Conservation (phyloP, 2,113 vertebrate genomes). For the Salvelinus alpinus region DNA sequence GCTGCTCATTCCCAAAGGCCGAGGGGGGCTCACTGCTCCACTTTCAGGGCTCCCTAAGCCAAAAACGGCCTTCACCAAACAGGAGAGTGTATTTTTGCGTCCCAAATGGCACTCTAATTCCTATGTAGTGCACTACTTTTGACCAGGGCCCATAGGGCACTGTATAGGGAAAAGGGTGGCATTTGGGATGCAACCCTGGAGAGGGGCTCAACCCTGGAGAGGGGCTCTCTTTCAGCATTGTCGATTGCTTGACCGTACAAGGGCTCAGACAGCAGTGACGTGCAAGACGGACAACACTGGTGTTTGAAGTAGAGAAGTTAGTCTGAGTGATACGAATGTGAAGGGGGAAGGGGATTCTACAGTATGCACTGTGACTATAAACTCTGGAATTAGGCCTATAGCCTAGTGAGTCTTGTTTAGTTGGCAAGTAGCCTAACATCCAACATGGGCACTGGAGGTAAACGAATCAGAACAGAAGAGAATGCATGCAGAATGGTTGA, state of each 20-base stretch:
- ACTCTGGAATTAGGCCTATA: too few species aligned
- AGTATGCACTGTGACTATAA: slow-evolving; percentile 13
- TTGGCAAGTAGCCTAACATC: too few species aligned
- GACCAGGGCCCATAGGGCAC: too few species aligned
- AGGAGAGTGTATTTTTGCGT: neutral
- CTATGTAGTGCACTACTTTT: too few species aligned
- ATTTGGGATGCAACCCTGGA: too few species aligned
- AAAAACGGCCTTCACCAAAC: neutral
- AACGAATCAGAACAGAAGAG: too few species aligned
- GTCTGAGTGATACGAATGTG: slow-evolving; percentile 1
- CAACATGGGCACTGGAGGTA: too few species aligned
- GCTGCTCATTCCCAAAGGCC: neutral
- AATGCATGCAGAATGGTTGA: too few species aligned
- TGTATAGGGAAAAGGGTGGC: too few species aligned
- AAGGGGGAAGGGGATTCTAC: neutral
- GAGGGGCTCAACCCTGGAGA: too few species aligned
- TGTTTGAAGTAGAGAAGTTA: slow-evolving; percentile 9
- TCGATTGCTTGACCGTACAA: slow-evolving; percentile 47
- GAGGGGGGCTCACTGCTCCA: neutral
- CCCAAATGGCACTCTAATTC: too few species aligned
- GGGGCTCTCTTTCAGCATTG: slow-evolving; percentile 12
- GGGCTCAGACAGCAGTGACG: slow-evolving; percentile 13
- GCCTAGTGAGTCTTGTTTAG: too few species aligned
- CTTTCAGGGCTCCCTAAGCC: neutral
- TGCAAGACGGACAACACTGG: neutral